Conservation (phyloP, 2,888 invertebrate species). For the Agonopterix heracliana region DNA sequence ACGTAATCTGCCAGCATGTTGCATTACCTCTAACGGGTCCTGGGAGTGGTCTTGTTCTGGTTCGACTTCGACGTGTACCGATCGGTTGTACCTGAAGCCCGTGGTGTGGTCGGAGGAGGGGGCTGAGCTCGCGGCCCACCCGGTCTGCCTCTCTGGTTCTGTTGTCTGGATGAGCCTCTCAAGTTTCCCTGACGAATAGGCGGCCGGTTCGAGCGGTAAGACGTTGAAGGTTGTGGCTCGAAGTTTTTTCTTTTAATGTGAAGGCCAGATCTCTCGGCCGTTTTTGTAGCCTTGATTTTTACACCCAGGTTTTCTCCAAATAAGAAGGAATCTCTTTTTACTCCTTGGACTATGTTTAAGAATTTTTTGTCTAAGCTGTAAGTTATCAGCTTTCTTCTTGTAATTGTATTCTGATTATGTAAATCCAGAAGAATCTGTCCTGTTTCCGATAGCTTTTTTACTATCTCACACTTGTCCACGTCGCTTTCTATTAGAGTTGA, state of each 20-base stretch:
- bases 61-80: not conserved
- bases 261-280: constrained; percentile 11
- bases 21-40: constrained; percentile 4
- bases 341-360: constrained; percentile 3
- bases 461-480: constrained; percentile 1
- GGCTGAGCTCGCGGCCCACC: constrained; percentile 8
- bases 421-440: constrained; percentile 2
- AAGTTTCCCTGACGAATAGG: constrained; percentile 13
- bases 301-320: constrained; percentile 10
- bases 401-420: constrained; percentile 1
- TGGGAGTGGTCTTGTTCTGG: not conserved
- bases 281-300: constrained; percentile 12
- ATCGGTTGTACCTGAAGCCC: not conserved
- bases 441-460: constrained; percentile 6
- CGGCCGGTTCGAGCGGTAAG: no score
- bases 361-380: constrained; percentile 12
- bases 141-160: constrained; percentile 5
- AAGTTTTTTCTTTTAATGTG: constrained; percentile 7
- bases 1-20: constrained; percentile 4
- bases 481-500: constrained; percentile 3
- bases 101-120: not conserved
- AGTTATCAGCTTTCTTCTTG: constrained; percentile 10
- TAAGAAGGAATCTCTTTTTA: constrained; percentile 8
- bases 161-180: constrained; percentile 12
- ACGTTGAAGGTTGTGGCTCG: not conserved